Conservation (phyloP, 2,113 vertebrate genomes). For the Litocranius walleri region DNA sequence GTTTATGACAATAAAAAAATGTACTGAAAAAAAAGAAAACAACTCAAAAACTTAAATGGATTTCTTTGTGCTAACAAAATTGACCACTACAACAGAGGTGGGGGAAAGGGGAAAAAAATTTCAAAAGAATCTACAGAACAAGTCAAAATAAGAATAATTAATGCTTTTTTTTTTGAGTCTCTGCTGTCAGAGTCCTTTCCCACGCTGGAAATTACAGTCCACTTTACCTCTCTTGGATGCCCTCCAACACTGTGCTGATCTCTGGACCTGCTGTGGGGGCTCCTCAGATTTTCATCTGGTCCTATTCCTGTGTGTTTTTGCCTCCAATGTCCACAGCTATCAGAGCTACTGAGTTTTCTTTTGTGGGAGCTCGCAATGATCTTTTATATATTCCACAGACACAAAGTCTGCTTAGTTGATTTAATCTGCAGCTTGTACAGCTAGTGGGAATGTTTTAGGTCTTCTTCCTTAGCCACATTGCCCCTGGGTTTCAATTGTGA, state of each 20-base stretch:
- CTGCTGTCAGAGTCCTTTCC: not conserved
- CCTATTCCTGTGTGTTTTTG: not conserved
- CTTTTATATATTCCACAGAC: not conserved
- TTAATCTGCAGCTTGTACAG: not conserved
- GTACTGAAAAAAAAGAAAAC: not conserved
- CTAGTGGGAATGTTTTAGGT: not conserved
- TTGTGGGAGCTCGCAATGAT: not conserved
- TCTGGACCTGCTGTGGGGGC: not conserved
- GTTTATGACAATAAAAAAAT: not conserved
- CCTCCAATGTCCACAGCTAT: not conserved
- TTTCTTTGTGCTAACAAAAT: not conserved
- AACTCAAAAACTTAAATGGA: not conserved
- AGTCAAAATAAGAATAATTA: not conserved
- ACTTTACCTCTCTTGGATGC: not conserved
- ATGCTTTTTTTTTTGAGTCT: not conserved
- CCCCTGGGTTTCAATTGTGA: not conserved
- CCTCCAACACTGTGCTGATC: not conserved
- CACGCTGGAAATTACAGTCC: accelerated
- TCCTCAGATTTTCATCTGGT: not conserved
- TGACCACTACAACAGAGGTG: accelerated
- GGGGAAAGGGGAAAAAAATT: accelerated
- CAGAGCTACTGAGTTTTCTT: not conserved
- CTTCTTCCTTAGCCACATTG: not conserved
- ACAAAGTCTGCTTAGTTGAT: not conserved
- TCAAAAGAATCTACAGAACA: not conserved